Percentiles rank a stretch among this genome's conserved stretches.
Conservation (phyloP, 2,113 vertebrate species). For the Amphilophus citrinellus region DNA sequence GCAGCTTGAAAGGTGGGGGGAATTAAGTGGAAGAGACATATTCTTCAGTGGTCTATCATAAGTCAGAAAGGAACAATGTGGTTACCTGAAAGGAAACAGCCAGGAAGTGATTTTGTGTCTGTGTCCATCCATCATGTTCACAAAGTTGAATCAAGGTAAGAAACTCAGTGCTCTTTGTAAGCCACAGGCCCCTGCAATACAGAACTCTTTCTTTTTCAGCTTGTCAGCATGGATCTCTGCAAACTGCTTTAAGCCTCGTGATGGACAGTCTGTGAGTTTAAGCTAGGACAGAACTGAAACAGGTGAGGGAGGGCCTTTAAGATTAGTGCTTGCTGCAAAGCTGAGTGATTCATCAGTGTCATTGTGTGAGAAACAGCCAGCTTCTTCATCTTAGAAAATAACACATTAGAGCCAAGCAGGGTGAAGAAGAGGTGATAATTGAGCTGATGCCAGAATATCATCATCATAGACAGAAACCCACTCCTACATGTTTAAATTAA, state of each 20-base stretch:
- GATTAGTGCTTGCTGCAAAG: neutral
- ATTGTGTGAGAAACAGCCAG: neutral
- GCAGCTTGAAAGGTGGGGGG: neutral
- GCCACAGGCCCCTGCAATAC: neutral
- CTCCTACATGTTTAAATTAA: neutral
- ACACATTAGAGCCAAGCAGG: slow-evolving; percentile 5
- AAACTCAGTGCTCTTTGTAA: slow-evolving; percentile 23
- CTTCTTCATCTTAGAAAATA: neutral
- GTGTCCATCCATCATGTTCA: slow-evolving; percentile 29
- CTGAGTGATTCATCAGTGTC: neutral
- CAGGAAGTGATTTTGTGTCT: slow-evolving; percentile 1
- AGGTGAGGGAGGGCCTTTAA: neutral
- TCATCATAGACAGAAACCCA: neutral
- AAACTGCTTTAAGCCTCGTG: slow-evolving; percentile 18
- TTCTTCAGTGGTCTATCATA: slow-evolving; percentile 5
- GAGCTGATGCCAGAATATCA: neutral
- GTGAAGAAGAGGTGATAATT: slow-evolving; percentile 26
- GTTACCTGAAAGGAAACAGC: slow-evolving; percentile 7
- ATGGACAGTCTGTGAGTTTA: slow-evolving; percentile 21
- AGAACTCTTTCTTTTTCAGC: neutral
- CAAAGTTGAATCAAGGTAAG: slow-evolving; percentile 25
- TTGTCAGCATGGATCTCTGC: neutral
- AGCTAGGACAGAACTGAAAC: neutral
- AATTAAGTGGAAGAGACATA: neutral
- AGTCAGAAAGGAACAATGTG: neutral